Evolutionary conservation across 2,888 invertebrate species (phyloP).

Genomic region (Epinotia demarniana): DNA sequence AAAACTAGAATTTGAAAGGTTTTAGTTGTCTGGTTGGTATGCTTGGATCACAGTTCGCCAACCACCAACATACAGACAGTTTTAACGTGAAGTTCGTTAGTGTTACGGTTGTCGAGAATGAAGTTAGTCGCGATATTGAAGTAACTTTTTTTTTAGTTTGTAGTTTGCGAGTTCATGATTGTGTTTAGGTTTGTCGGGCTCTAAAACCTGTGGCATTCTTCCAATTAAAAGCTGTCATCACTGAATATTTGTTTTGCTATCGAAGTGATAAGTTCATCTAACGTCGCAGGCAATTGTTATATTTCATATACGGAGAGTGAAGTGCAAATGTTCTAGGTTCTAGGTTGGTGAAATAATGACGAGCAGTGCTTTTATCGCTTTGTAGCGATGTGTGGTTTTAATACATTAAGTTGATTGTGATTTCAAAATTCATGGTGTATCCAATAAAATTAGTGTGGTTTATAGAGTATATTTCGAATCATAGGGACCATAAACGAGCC

Average conservation of each 20-base stretch:
- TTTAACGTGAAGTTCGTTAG: conserved; percentile 36
- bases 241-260: conserved; percentile 49
- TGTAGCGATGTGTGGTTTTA: conserved; percentile 81
- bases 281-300: conserved; percentile 47
- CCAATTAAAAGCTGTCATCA: conserved; percentile 50
- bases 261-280: conserved; percentile 51
- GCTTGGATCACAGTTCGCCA: conserved; percentile 14
- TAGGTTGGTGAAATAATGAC: conserved; percentile 74
- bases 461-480: conserved; percentile 79
- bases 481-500: conserved; percentile 84
- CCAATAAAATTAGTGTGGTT: conserved; percentile 74
- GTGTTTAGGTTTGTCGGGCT: conserved; percentile 59
- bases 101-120: conserved; percentile 16
- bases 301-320: conserved; percentile 73
- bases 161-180: conserved; percentile 39
- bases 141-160: conserved; percentile 46
- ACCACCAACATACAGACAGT: conserved; percentile 30
- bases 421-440: conserved; percentile 82
- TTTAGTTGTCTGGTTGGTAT: conserved; percentile 12
- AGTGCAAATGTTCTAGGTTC: conserved; percentile 71
- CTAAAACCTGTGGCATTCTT: conserved; percentile 52
- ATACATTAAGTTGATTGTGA: conserved; percentile 78
- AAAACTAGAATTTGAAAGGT: conserved; percentile 6
- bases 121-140: conserved; percentile 37
- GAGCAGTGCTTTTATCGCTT: conserved; percentile 78